Evolutionary conservation across 35 echinoderm and acorn worm genomes (phyloP), one percentile per base, ranked within the genome.

Genomic region (Apostichopus parvimensis): DNA sequence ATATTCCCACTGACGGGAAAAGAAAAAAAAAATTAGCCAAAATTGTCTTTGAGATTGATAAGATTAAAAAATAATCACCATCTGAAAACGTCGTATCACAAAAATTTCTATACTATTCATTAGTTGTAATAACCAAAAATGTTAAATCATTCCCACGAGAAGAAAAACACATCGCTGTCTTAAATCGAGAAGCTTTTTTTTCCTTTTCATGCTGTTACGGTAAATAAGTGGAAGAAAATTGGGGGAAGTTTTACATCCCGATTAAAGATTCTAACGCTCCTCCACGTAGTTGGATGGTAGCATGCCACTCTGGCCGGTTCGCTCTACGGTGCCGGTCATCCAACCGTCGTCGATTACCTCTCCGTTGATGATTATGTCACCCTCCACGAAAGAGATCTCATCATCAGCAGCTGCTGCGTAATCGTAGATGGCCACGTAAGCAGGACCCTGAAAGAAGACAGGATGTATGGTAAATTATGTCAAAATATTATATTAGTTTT

Each of bases 201-300:
- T 11, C 11, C 18, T 68, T 68, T 68, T 82, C 79, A 84, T 84
- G 81, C 81, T 84, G 28, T 84, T n/a, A 58, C 81, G n/a, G 20
- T 84, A 84, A 6, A 20, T 7, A 84, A 58, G 18, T 84, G 53
- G 53, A 58, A 84, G 53, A 58, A 58, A 84, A 8, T 61, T 61
- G 57, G 1, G 17, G 52, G 5, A 23, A 58, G 53, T 59, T 84
- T 18, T 14, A 84, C 54, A 7, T 53, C 79, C 9, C 34, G 45
- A n/a, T 1, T 22, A 6, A 72, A 61, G 12, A 61, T 61, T 65
- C 15, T 88, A 72, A 3, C 23, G 15, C 17, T 21, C 18, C 57
- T 96, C 97, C 14, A 99, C 97, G 61, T 99, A 99, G 88, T 99
- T 99, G 71, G 97, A 99, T 28, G 97, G 97, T 80, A 99, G 93